Percentiles rank a stretch among this genome's conserved stretches.
These are phyloP conservation scores for Azorinus chamasolen DNA, from an alignment of 2,888 invertebrate species.

Conservation along the genomic window DNA sequence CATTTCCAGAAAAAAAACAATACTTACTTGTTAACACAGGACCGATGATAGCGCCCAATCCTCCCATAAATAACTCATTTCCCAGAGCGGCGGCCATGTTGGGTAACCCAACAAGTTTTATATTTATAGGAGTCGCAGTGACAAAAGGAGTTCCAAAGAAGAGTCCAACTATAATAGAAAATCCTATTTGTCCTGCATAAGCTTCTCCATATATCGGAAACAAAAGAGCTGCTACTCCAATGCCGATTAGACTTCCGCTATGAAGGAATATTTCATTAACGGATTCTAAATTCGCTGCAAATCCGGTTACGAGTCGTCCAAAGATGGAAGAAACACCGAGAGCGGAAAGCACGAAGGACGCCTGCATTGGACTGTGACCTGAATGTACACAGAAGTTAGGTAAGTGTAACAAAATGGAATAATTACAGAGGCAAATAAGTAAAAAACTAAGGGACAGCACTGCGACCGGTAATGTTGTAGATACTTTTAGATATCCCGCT, in stretches of 20 bases:
- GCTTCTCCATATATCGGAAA: constrained; percentile 27
- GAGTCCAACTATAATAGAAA: constrained; percentile 32
- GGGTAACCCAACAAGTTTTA: constrained; percentile 26
- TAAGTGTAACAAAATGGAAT: constrained; percentile 42
- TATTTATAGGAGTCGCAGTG: constrained; percentile 36
- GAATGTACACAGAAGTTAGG: constrained; percentile 35
- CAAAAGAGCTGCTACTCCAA: constrained; percentile 17
- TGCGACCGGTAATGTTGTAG: constrained; percentile 18
- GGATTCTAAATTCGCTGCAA: constrained; percentile 18
- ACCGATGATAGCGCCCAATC: constrained; percentile 40
- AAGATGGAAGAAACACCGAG: constrained; percentile 39
- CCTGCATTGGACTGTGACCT: constrained; percentile 39
- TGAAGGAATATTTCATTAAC: constrained; percentile 34
- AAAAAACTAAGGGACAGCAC: constrained; percentile 43
- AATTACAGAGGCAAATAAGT: constrained; percentile 28
- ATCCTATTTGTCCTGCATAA: constrained; percentile 40
- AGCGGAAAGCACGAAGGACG: constrained; percentile 36
- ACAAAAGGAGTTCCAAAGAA: constrained; percentile 41
- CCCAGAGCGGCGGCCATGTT: constrained; percentile 42
- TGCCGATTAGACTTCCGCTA: constrained; percentile 30
- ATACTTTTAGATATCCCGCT: constrained; percentile 23
- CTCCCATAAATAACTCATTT: constrained; percentile 39
- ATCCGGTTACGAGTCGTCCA: constrained; percentile 33
- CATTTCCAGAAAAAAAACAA: too few species aligned
- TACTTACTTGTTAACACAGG: constrained; percentile 42